These are phyloP conservation scores for Numenius arquata DNA, from an alignment of 2,113 vertebrate species.

Conservation along the genomic window DNA sequence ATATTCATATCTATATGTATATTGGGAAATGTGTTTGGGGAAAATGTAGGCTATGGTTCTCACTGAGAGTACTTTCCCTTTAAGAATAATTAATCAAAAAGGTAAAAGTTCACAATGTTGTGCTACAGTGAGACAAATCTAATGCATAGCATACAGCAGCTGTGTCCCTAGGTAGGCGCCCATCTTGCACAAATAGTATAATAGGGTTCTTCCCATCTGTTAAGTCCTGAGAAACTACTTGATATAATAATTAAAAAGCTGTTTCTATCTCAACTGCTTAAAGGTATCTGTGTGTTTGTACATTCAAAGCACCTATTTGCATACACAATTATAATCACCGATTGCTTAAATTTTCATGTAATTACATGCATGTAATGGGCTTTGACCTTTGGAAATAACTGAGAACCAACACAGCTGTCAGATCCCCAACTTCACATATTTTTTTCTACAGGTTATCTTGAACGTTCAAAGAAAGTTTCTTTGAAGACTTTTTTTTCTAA, in stretches of 20 bases:
- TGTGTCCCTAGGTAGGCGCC: neutral
- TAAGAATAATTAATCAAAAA: neutral
- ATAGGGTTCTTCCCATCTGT: neutral
- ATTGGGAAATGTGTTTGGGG: neutral
- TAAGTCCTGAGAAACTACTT: neutral
- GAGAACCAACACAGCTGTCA: neutral
- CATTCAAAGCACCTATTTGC: neutral
- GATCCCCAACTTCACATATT: neutral
- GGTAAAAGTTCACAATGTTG: neutral
- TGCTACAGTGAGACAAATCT: neutral
- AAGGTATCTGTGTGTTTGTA: neutral
- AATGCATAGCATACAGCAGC: neutral
- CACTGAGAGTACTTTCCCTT: neutral
- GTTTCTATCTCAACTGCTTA: neutral
- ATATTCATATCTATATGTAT: neutral
- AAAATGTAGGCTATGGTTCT: neutral
- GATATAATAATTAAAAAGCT: neutral
- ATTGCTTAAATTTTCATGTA: neutral
- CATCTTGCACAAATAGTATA: neutral
- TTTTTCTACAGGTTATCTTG: neutral
- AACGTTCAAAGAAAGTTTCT: neutral
- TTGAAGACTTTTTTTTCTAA: neutral
- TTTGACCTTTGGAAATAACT: neutral
- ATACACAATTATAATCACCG: neutral
- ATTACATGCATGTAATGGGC: neutral